Evolutionary conservation across 2,888 invertebrate species (phyloP).

Genomic region (Ceriagrion tenellum): DNA sequence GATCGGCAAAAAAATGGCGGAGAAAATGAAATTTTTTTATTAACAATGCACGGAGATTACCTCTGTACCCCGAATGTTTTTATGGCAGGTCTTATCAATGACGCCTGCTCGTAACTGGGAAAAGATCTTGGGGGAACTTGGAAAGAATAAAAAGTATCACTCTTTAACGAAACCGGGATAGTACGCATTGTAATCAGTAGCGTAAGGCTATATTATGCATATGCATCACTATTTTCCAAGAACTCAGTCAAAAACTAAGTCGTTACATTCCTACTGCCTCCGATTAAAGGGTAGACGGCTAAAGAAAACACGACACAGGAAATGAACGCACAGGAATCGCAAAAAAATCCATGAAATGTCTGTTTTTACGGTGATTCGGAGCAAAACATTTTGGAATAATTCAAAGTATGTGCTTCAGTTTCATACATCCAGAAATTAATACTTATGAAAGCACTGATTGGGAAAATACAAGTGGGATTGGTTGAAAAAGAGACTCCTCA

Average conservation of each 20-base stretch:
- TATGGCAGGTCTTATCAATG: not conserved
- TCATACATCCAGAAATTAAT: not conserved
- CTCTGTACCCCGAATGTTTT: not conserved
- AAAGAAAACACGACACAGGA: not conserved
- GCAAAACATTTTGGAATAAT: not conserved
- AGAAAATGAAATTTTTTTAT: conserved; percentile 59
- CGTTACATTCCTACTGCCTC: not conserved
- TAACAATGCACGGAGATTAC: conserved; percentile 48
- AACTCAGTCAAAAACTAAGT: not conserved
- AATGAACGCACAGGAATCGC: not conserved
- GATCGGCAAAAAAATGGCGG: not conserved
- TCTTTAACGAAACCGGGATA: not conserved
- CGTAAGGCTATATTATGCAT: not conserved
- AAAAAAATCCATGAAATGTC: not conserved
- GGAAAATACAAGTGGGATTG: not conserved
- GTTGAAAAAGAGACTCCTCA: not conserved
- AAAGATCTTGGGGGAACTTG: not conserved
- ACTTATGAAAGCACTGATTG: not conserved
- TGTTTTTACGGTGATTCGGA: not conserved
- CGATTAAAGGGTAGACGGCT: not conserved
- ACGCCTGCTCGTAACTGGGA: not conserved
- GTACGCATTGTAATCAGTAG: not conserved
- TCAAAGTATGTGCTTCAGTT: not conserved
- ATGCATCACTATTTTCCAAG: not conserved
- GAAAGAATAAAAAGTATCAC: not conserved